A percentile compares a stretch with the other conserved stretches of the same genome.
Evolutionary conservation across 1,140 invertebrate genomes (phyloP).

Genomic region (Cotesia chilonis): DNA sequence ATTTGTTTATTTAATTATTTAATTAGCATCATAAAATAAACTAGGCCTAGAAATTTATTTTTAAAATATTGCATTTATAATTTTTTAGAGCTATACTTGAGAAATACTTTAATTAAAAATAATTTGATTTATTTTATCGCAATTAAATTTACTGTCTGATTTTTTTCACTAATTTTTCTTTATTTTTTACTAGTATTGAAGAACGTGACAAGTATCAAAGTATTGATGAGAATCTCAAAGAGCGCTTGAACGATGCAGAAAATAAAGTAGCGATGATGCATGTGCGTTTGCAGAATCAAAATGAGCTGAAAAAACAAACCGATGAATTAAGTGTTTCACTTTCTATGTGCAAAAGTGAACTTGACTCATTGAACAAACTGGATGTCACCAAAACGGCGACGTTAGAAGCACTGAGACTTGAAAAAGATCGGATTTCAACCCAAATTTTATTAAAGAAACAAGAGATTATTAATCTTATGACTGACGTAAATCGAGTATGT

Average conservation of each 20-base stretch:
- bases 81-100: background rate
- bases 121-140: no score
- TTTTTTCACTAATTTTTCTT: slow-evolving; percentile 3
- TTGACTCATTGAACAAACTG: slow-evolving; percentile 60
- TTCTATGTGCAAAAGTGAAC: slow-evolving; percentile 56
- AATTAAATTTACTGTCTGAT: no score
- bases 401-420: slow-evolving; percentile 57
- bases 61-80: no score
- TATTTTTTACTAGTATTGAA: slow-evolving; percentile 52
- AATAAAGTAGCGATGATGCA: slow-evolving; percentile 51
- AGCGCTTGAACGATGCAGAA: slow-evolving; percentile 50
- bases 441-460: slow-evolving; percentile 53
- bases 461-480: slow-evolving; percentile 55
- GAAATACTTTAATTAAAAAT: no score
- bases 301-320: slow-evolving; percentile 49
- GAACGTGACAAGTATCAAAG: slow-evolving; percentile 62
- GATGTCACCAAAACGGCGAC: slow-evolving; percentile 56
- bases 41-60: no score
- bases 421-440: slow-evolving; percentile 54
- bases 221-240: slow-evolving; percentile 46
- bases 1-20: no score
- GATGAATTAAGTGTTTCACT: slow-evolving; percentile 51
- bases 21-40: no score
- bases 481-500: slow-evolving; percentile 54
- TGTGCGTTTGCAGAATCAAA: slow-evolving; percentile 52